Percentiles rank a stretch among this genome's conserved stretches.
Conservation (phyloP, 2,797 vertebrate genomes). For the Chromis chromis region DNA sequence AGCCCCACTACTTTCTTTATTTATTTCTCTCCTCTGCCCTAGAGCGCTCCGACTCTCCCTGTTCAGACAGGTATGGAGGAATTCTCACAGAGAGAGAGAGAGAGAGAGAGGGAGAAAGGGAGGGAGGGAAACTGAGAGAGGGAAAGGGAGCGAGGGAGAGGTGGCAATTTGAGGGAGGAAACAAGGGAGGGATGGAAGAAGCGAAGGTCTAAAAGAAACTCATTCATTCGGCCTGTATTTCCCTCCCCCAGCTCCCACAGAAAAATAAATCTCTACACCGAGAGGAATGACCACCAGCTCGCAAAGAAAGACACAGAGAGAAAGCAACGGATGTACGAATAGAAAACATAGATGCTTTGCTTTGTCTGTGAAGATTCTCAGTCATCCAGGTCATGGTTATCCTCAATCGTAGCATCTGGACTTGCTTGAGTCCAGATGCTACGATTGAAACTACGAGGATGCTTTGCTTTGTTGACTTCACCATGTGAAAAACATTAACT, state of each 20-base stretch:
- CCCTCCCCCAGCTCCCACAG: conserved; percentile 68
- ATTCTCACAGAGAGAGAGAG: conserved; percentile 61
- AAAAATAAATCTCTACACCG: conserved; percentile 65
- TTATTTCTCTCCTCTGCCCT: conserved; percentile 58
- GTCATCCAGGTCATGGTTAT: no score
- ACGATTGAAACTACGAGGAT: no score
- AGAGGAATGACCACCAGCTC: conserved; percentile 42
- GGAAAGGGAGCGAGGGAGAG: conserved; percentile 68
- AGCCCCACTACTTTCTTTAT: conserved; percentile 39
- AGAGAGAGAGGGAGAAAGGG: neutral
- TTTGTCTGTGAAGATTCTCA: no score
- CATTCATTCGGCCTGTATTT: conserved; percentile 79
- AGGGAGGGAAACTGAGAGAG: conserved; percentile 56
- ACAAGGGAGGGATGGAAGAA: conserved; percentile 78
- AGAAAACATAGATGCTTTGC: conserved; percentile 10
- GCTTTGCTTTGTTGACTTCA: conserved; percentile 10
- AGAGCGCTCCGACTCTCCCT: conserved; percentile 64
- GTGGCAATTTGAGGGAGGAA: conserved; percentile 83
- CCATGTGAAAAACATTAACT: conserved; percentile 34
- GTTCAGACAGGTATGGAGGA: conserved; percentile 85
- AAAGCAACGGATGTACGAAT: neutral
- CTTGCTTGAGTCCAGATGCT: no score
- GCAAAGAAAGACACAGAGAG: neutral
- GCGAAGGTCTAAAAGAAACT: conserved; percentile 80
- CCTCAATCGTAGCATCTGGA: no score